phyloP scores from a whole-genome alignment of 2,113 vertebrate species.

The Hippocampus barbouri region DNA sequence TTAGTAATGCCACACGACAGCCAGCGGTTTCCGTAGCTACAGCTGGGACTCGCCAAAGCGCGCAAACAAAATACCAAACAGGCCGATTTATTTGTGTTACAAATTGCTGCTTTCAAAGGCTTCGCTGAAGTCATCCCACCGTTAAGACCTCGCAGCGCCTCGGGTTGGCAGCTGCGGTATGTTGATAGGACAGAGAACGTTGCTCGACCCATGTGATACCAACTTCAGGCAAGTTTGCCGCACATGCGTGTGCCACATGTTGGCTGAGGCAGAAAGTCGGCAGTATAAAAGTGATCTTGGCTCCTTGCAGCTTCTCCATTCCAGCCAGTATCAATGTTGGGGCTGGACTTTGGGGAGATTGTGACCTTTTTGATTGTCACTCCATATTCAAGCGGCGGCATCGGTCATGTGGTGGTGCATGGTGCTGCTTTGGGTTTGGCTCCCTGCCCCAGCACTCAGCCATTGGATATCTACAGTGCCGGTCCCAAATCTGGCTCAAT shows the following conservation, averaged over 20 bases:
- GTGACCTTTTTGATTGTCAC: not conserved
- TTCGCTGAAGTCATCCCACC: conserved; percentile 58
- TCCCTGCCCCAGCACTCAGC: not conserved
- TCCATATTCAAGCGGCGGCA: not conserved
- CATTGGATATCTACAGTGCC: not conserved
- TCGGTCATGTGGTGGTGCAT: not conserved
- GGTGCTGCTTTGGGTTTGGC: not conserved
- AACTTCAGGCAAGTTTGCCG: conserved; percentile 15
- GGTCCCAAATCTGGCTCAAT: not conserved
- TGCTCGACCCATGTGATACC: conserved; percentile 41
- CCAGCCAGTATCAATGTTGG: not conserved
- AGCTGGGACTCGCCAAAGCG: conserved; percentile 62
- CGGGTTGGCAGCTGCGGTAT: conserved; percentile 48
- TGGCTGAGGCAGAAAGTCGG: conserved; percentile 8
- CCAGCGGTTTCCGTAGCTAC: conserved; percentile 66
- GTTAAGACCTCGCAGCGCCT: conserved; percentile 47
- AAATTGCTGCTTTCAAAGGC: conserved; percentile 71
- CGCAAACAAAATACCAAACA: conserved; percentile 71
- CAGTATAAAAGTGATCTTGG: not conserved
- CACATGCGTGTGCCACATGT: conserved; percentile 8
- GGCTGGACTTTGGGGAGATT: not conserved
- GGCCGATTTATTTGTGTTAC: conserved; percentile 69
- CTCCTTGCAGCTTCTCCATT: not conserved
- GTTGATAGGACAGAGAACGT: conserved; percentile 52
- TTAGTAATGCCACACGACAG: conserved; percentile 73